phyloP scores from a whole-genome alignment of 2,888 invertebrate genomes.

The Stictocephala bisonia region DNA sequence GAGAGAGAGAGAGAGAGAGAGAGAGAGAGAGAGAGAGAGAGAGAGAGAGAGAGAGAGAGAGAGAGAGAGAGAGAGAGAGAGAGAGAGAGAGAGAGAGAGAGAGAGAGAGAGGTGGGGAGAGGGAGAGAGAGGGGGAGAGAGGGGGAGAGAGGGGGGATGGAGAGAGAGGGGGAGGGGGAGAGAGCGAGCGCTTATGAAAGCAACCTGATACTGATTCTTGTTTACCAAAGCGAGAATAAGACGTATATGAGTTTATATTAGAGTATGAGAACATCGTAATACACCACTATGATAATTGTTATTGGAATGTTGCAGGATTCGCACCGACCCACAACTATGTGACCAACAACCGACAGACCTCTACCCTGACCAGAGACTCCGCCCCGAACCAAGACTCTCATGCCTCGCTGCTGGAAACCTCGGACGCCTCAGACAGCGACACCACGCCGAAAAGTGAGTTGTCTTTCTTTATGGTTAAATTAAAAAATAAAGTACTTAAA shows the following conservation, averaged over 20 bases:
- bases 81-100: constrained; percentile 34
- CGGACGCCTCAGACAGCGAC: constrained; percentile 26
- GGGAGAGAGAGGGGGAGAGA: background rate
- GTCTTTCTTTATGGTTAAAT: background rate
- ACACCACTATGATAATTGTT: background rate
- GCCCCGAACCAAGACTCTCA: constrained; percentile 25
- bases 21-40: background rate
- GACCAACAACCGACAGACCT: constrained; percentile 2
- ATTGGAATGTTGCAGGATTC: background rate
- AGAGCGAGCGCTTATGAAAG: background rate
- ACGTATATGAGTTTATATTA: too few species aligned
- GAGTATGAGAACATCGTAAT: too few species aligned
- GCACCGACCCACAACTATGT: constrained; percentile 7
- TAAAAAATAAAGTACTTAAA: too few species aligned
- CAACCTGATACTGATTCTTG: background rate
- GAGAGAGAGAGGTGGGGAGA: too few species aligned
- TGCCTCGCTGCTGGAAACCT: constrained; percentile 30
- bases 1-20: background rate
- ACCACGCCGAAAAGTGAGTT: constrained; percentile 38
- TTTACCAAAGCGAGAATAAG: too few species aligned
- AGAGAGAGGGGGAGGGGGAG: too few species aligned
- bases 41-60: constrained; percentile 11
- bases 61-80: background rate
- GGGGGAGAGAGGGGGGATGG: background rate
- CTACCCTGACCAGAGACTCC: constrained; percentile 18